Conservation (phyloP, 2,113 vertebrate genomes). For the Strix uralensis region DNA sequence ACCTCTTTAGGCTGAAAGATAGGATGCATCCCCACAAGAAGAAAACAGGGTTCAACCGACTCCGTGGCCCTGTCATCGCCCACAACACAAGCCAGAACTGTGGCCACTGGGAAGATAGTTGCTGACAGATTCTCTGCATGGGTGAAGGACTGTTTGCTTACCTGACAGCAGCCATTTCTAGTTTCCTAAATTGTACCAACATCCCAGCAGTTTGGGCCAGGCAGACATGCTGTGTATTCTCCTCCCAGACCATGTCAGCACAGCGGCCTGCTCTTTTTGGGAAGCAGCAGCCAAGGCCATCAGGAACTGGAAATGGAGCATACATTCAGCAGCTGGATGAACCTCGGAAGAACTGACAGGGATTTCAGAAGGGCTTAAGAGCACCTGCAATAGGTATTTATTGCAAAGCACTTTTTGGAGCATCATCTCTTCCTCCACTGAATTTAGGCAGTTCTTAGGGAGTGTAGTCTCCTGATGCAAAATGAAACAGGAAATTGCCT, state of each 20-base stretch:
- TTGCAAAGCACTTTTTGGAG: not conserved
- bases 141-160: not conserved
- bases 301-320: not conserved
- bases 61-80: not conserved
- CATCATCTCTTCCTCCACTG: not conserved
- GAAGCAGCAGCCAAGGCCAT: not conserved
- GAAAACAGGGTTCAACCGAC: not conserved
- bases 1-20: not conserved
- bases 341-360: not conserved
- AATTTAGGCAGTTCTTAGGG: not conserved
- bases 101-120: not conserved
- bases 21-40: not conserved
- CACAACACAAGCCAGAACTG: not conserved
- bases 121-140: not conserved
- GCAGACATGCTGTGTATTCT: not conserved
- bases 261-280: not conserved
- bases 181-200: not conserved
- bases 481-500: accelerated
- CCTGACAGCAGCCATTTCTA: not conserved
- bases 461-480: not conserved
- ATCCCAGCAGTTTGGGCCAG: not conserved
- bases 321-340: not conserved
- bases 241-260: not conserved
- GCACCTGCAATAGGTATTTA: too few relatives aligned
- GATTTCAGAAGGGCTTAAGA: not conserved